Evolutionary conservation across 2,888 invertebrate genomes (phyloP).

Genomic region (Oithona nana): DNA sequence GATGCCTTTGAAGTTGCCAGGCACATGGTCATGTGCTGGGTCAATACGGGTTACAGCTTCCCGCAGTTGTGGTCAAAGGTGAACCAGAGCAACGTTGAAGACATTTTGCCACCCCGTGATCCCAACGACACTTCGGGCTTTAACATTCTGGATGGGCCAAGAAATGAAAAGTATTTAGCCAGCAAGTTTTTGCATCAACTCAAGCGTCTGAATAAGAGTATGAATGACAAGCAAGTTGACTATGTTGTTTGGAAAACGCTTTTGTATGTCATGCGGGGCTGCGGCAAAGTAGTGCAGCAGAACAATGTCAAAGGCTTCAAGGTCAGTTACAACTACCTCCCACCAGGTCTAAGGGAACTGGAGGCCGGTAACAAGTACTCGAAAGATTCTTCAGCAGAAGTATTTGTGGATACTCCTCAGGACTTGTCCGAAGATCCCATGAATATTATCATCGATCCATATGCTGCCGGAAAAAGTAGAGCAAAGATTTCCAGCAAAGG

Average conservation of each 20-base stretch:
- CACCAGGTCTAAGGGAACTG: slow-evolving; percentile 8
- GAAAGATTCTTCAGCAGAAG: neutral
- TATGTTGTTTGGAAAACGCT: neutral
- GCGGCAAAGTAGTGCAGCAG: neutral
- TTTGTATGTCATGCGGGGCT: slow-evolving; percentile 1
- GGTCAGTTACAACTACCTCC: slow-evolving; percentile 7
- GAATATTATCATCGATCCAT: slow-evolving; percentile 2
- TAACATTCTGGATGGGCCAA: neutral
- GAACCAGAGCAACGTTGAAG: neutral
- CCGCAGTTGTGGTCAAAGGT: neutral
- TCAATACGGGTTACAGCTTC: neutral
- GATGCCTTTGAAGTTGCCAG: slow-evolving; percentile 6
- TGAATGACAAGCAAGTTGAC: neutral
- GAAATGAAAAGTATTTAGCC: neutral
- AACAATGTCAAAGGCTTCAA: neutral
- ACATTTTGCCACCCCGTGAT: neutral
- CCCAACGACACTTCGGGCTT: neutral
- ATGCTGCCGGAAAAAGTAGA: neutral
- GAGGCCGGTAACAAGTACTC: neutral
- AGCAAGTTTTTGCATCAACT: neutral
- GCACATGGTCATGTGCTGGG: slow-evolving; percentile 9
- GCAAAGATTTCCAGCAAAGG: neutral
- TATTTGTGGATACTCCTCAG: neutral
- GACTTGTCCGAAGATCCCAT: neutral
- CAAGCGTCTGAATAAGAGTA: neutral